phyloP scores from a whole-genome alignment of 1,140 invertebrate genomes.

The Plutomurus gul region DNA sequence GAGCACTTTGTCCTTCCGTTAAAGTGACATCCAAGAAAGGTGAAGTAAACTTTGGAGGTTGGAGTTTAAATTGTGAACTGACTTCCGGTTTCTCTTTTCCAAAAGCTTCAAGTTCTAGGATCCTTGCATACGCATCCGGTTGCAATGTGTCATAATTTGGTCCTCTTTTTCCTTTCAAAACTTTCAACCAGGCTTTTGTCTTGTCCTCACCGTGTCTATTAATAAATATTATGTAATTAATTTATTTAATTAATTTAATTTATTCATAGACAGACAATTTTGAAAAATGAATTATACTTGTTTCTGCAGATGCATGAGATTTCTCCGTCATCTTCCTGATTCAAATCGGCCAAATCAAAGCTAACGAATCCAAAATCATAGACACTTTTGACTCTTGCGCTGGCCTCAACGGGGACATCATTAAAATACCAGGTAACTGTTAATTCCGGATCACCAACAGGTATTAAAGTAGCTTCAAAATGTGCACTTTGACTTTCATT shows the following conservation, averaged over 20 bases:
- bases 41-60: conserved; percentile 87
- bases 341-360: conserved; percentile 92
- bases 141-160: conserved; percentile 93
- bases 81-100: conserved; percentile 64
- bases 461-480: conserved; percentile 83
- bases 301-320: conserved; percentile 88
- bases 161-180: conserved; percentile 76
- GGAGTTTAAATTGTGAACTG: conserved; percentile 67
- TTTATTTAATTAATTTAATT: conserved; percentile 55
- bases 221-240: conserved; percentile 10
- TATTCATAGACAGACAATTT: conserved; percentile 24
- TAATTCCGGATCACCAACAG: conserved; percentile 91
- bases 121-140: conserved; percentile 87
- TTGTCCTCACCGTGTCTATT: conserved; percentile 88
- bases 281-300: conserved; percentile 66
- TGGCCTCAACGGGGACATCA: conserved; percentile 87
- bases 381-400: conserved; percentile 88
- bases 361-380: conserved; percentile 96
- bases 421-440: conserved; percentile 97
- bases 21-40: conserved; percentile 81
- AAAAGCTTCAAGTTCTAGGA: conserved; percentile 83
- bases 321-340: conserved; percentile 85
- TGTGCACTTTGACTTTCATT: conserved; percentile 91
- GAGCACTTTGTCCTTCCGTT: conserved; percentile 89
- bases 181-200: conserved; percentile 79